Evolutionary conservation across 2,888 invertebrate species (phyloP).

Genomic region (Trilocha varians): DNA sequence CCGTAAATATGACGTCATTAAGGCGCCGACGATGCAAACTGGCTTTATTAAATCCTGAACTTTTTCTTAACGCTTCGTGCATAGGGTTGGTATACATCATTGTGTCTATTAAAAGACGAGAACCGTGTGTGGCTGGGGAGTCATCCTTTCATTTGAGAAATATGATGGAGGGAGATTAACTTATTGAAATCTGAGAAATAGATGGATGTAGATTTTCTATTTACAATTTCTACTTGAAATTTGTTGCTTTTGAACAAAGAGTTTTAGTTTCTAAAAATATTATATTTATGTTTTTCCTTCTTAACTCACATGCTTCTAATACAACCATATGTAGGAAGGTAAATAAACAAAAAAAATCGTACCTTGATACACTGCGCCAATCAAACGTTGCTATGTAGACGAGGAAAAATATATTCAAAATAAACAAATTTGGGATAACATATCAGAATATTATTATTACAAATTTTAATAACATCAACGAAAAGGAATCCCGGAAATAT

Average conservation of each 20-base stretch:
- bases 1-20: slow-evolving; percentile 44
- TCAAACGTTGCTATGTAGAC: background rate
- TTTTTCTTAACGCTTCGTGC: slow-evolving; percentile 20
- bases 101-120: slow-evolving; percentile 50
- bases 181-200: background rate
- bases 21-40: slow-evolving; percentile 24
- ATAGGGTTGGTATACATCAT: slow-evolving; percentile 44
- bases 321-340: too few relatives aligned
- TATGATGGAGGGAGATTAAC: background rate
- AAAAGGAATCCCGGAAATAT: slow-evolving; percentile 21
- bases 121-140: slow-evolving; percentile 31
- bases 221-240: too few relatives aligned
- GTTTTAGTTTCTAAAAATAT: too few relatives aligned
- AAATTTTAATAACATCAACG: slow-evolving; percentile 20
- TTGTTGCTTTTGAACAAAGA: too few relatives aligned
- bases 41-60: slow-evolving; percentile 25
- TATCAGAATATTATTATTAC: slow-evolving; percentile 8
- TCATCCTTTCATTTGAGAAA: slow-evolving; percentile 58
- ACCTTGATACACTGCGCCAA: background rate
- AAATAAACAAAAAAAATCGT: too few relatives aligned
- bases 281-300: too few relatives aligned
- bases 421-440: background rate
- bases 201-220: too few relatives aligned
- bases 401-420: background rate
- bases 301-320: too few relatives aligned